Conservation (phyloP, 2,797 vertebrate species). For the Macropus fuliginosus region DNA sequence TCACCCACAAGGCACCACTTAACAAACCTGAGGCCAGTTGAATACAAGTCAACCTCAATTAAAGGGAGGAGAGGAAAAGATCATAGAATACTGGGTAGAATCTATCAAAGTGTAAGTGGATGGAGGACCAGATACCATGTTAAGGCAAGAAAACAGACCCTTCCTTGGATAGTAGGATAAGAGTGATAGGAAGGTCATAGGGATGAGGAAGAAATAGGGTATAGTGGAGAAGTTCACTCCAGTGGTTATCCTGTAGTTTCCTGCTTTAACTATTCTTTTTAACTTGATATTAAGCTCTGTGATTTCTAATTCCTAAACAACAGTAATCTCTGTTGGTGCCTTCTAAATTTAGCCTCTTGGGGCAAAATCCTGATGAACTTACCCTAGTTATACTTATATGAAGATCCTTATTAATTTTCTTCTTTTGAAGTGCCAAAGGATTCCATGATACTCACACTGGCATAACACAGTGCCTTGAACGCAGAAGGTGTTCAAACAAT, state of each 20-base stretch:
- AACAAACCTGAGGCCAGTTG: neutral
- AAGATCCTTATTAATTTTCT: slow-evolving; percentile 27
- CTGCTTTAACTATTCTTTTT: neutral
- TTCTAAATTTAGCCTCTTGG: neutral
- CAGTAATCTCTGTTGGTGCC: neutral
- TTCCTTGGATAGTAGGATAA: neutral
- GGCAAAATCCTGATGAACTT: neutral
- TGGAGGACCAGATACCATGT: neutral
- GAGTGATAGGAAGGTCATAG: neutral
- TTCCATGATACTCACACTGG: neutral
- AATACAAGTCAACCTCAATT: neutral
- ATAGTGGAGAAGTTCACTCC: neutral
- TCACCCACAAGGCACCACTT: neutral
- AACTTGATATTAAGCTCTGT: neutral
- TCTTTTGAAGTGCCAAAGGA: slow-evolving; percentile 10
- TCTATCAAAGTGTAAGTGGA: neutral
- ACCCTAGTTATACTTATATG: neutral
- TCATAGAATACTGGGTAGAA: neutral
- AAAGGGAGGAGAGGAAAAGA: neutral
- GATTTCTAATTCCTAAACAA: neutral
- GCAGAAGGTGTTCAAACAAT: neutral
- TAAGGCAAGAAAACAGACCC: neutral
- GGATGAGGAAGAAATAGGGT: neutral
- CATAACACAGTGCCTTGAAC: neutral
- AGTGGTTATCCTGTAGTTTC: neutral